These are phyloP conservation scores for Plagodis pulveraria DNA, from an alignment of 2,888 invertebrate genomes.

Conservation along the genomic window DNA sequence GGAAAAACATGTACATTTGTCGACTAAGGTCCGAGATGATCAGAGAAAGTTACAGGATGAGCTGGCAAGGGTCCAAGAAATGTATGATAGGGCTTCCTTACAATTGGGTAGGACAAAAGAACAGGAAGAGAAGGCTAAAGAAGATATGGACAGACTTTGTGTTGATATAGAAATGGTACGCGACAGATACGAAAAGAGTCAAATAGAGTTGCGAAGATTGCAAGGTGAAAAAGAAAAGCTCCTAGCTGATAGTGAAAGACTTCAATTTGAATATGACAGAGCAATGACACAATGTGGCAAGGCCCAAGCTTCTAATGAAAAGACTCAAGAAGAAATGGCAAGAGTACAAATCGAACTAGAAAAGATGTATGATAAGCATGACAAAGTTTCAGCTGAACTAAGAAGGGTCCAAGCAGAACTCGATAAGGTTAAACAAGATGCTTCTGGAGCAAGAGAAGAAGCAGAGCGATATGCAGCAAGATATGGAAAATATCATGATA, in stretches of 20 bases:
- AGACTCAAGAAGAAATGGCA: constrained; percentile 95
- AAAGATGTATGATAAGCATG: constrained; percentile 96
- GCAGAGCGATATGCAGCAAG: constrained; percentile 89
- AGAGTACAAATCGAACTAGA: constrained; percentile 94
- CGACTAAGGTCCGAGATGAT: constrained; percentile 93
- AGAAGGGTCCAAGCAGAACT: constrained; percentile 92
- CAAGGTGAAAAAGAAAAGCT: constrained; percentile 95
- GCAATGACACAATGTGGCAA: constrained; percentile 94
- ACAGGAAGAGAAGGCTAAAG: constrained; percentile 95
- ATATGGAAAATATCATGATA: constrained; percentile 91
- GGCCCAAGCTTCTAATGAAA: constrained; percentile 93
- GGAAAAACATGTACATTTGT: constrained; percentile 92
- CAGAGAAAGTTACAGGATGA: constrained; percentile 95
- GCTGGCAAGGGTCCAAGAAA: constrained; percentile 92
- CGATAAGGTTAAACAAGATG: constrained; percentile 88
- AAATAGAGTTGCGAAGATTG: constrained; percentile 92
- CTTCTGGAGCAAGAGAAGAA: constrained; percentile 92
- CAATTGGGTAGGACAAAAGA: constrained; percentile 95
- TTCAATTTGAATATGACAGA: constrained; percentile 94
- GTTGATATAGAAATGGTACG: constrained; percentile 94
- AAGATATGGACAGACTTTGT: constrained; percentile 90
- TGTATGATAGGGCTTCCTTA: constrained; percentile 94
- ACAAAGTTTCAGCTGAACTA: constrained; percentile 92
- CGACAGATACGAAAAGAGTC: constrained; percentile 94
- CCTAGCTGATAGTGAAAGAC: constrained; percentile 92